These are phyloP conservation scores for Leistus spinibarbis DNA, from an alignment of 2,888 invertebrate genomes.

Conservation along the genomic window DNA sequence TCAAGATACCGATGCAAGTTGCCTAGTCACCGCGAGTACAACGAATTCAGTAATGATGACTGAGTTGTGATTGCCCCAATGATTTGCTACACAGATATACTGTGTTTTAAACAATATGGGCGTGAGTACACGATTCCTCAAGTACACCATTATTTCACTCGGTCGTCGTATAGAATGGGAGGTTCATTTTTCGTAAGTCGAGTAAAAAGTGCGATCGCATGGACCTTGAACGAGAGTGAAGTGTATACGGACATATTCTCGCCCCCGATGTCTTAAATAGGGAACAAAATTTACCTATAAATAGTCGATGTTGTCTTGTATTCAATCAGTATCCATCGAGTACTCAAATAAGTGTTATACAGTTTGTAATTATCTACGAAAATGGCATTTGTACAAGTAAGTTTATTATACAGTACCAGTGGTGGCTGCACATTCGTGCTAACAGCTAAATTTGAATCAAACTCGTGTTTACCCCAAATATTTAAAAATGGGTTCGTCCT, in stretches of 20 bases:
- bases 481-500: too few species aligned
- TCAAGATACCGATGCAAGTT: background rate
- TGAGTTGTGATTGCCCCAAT: conserved; percentile 3
- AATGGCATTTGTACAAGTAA: conserved; percentile 44
- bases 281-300: conserved; percentile 44
- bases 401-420: too few species aligned
- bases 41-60: background rate
- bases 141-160: conserved; percentile 4
- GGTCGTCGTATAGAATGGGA: conserved; percentile 17
- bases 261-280: conserved; percentile 20
- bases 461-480: too few species aligned
- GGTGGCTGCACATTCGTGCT: too few species aligned
- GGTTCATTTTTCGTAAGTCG: conserved; percentile 39
- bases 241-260: conserved; percentile 36
- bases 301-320: conserved; percentile 43
- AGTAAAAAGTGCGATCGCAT: conserved; percentile 34
- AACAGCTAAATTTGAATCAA: too few species aligned
- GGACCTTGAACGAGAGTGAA: conserved; percentile 46
- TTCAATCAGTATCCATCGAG: conserved; percentile 43
- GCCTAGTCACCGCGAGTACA: background rate
- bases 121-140: conserved; percentile 18
- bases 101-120: conserved; percentile 18
- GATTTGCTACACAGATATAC: background rate
- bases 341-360: conserved; percentile 39
- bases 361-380: conserved; percentile 6